Base-by-base conservation (phyloP, 2,797 vertebrate genomes). In the Odontamblyopus rebecca region DNA sequence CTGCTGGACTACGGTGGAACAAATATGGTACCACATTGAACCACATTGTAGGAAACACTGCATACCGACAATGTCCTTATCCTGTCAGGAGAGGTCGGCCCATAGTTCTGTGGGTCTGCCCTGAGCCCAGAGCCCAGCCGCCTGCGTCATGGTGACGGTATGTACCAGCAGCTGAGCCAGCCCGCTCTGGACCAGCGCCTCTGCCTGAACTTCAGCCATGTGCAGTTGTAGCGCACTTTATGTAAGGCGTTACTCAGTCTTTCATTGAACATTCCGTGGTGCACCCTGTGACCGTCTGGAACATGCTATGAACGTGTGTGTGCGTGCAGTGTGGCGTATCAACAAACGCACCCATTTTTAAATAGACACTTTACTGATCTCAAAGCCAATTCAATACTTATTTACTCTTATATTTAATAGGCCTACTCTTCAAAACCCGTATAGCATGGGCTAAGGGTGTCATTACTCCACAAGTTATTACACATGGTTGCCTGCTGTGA, bases 181-280 rank as follows among this genome's bases (percentile, higher is more conserved):
- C 26, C 1, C 44, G 41, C 41, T 48, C 41, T 3, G 18, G 44
- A 65, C 13, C 62, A 7, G 41, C 53, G 67, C 23, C 15, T 41
- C 67, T 54, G 80, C 79, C 57, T 71, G 72, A 59, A 60, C 23
- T 48, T 15, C 44, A 48, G 79, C 66, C 79, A 80, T 82, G 86
- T 83, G 84, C 75, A 53, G 67, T 77, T 60, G 82, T 79, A 67
- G 76, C 7, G 75, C 59, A 62, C 74, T 87, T 89, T 87, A 84
- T 82, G 81, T 85, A 87, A 89, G 83, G 73, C 65, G 29, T 50
- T 68, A 56, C 77, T 18, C 12, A 51, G 69, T 62, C 75, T 85
- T 76, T 48, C 63, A 71, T 23, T 27, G 27, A 51, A 67, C 59
- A 23, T 68, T 69, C 70, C 41, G 50, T 69, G 44, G 4, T 32